Conservation (phyloP, 2,113 vertebrate species). For the Monopterus albus region DNA sequence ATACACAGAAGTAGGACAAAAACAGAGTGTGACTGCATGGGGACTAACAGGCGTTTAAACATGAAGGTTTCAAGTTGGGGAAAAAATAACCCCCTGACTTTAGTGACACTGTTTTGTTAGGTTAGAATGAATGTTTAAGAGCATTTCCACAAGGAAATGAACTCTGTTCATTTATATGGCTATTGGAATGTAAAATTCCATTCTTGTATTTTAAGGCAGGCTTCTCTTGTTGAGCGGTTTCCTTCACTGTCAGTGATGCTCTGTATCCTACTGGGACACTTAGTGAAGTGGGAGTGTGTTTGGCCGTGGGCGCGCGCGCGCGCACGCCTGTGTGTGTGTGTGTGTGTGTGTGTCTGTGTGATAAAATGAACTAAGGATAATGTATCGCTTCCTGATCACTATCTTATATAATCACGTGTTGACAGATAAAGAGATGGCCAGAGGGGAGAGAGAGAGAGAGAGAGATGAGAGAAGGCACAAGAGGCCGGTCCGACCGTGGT, state of each 20-base stretch:
- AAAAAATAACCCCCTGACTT: not conserved
- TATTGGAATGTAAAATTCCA: not conserved
- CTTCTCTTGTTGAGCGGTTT: conserved; percentile 3
- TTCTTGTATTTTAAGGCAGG: not conserved
- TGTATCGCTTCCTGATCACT: conserved; percentile 69
- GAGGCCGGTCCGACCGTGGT: conserved; percentile 50
- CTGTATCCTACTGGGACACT: conserved; percentile 32
- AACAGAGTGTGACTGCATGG: no score
- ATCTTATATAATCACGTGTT: conserved; percentile 77
- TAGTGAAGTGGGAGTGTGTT: not conserved
- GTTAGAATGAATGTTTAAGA: not conserved
- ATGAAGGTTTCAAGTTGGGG: no score
- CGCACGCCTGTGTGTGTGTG: no score
- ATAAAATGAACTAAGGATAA: conserved; percentile 57
- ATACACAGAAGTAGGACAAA: no score
- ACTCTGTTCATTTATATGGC: not conserved
- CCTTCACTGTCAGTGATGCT: not conserved
- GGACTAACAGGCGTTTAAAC: no score
- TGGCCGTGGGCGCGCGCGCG: not conserved
- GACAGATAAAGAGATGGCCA: conserved; percentile 58
- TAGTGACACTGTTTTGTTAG: not conserved
- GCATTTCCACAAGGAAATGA: not conserved
- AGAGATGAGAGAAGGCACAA: not conserved
- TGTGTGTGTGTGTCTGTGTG: conserved; percentile 21
- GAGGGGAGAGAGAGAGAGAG: conserved; percentile 1